Evolutionary conservation across 2,113 vertebrate genomes (phyloP).

Genomic region (Pampusana beccarii): DNA sequence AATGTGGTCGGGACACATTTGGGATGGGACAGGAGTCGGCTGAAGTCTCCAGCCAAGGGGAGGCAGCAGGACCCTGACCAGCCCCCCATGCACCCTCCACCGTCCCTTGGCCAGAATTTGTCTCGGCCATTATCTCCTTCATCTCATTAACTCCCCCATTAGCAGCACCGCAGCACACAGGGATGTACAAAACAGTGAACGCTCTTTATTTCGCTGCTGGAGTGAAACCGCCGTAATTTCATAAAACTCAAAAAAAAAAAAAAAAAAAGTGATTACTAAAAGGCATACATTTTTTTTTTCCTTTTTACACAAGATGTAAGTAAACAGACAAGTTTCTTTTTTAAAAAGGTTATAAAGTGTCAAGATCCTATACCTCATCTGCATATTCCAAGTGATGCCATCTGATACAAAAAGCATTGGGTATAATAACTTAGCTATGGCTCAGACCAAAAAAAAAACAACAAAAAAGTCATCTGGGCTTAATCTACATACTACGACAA

Average conservation of each 20-base stretch:
- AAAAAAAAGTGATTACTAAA: slow-evolving; percentile 52
- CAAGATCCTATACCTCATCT: slow-evolving; percentile 69
- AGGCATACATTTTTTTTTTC: slow-evolving; percentile 51
- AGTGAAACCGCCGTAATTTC: slow-evolving; percentile 61
- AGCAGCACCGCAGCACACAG: slow-evolving; percentile 16
- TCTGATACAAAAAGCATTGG: slow-evolving; percentile 67
- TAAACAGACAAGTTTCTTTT: slow-evolving; percentile 62
- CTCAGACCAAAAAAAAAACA: slow-evolving; percentile 35
- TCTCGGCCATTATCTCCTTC: neutral
- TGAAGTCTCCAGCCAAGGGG: neutral
- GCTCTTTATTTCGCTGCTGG: slow-evolving; percentile 57
- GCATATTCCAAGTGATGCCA: slow-evolving; percentile 52
- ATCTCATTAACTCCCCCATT: neutral
- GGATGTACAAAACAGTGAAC: slow-evolving; percentile 66
- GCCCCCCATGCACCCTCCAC: neutral
- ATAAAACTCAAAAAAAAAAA: slow-evolving; percentile 56
- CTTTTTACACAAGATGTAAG: slow-evolving; percentile 61
- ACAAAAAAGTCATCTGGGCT: slow-evolving; percentile 35
- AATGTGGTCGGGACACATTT: neutral
- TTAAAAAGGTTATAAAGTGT: slow-evolving; percentile 71
- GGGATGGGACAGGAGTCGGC: neutral
- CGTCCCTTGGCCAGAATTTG: neutral
- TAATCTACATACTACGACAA: slow-evolving; percentile 21
- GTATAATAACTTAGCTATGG: slow-evolving; percentile 68
- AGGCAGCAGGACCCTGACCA: neutral